Conservation (phyloP, 2,888 invertebrate species). For the Metalampra italica region DNA sequence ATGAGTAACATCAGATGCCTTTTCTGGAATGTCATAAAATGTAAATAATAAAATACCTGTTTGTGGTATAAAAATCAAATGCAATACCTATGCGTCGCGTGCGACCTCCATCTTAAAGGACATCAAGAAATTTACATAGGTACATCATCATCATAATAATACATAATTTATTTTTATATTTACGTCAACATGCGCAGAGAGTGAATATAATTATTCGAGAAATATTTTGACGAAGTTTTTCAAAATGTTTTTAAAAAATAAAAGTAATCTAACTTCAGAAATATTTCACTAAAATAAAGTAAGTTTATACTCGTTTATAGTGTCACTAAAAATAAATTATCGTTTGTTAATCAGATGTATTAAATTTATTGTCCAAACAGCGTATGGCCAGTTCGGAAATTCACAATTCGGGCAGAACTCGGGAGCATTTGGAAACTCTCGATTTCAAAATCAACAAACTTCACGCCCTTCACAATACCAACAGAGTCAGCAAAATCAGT, state of each 20-base stretch:
- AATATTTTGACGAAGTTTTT: background rate
- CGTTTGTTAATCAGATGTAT: background rate
- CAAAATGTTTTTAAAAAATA: too few species aligned
- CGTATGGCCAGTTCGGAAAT: constrained; percentile 40
- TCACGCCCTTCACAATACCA: background rate
- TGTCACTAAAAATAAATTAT: too few species aligned
- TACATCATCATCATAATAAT: background rate
- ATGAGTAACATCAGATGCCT: background rate
- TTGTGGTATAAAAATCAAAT: constrained; percentile 2
- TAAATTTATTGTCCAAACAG: constrained; percentile 22
- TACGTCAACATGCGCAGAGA: background rate
- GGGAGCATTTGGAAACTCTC: constrained; percentile 7
- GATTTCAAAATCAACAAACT: constrained; percentile 6
- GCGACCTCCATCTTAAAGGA: constrained; percentile 6
- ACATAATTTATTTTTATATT: background rate
- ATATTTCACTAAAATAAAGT: too few species aligned
- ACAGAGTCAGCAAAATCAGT: constrained; percentile 9
- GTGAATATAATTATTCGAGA: background rate
- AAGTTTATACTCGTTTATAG: too few species aligned
- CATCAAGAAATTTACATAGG: constrained; percentile 6
- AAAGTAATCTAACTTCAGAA: too few species aligned
- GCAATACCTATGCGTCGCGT: background rate
- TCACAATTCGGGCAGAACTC: constrained; percentile 15
- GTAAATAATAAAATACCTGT: background rate
- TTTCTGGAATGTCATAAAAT: too few species aligned